phyloP scores from a whole-genome alignment of 1,140 invertebrate genomes.

The Zaprionus davidi region DNA sequence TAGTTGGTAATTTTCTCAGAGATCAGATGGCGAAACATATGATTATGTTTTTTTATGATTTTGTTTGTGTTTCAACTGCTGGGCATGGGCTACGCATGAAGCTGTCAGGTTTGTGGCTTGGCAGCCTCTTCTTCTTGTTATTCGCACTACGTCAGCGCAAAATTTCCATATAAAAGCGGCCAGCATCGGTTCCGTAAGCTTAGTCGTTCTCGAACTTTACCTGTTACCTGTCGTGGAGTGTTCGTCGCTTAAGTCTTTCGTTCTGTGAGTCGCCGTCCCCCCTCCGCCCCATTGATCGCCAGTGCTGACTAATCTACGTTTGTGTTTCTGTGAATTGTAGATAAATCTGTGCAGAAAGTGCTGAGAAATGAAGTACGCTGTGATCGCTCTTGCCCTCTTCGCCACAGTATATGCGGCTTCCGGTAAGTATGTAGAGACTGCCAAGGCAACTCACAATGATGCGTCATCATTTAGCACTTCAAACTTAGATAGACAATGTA shows the following conservation, averaged over 20 bases:
- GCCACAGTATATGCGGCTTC: conserved; percentile 52
- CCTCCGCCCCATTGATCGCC: not conserved
- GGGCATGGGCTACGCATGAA: conserved; percentile 2
- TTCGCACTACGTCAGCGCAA: conserved; percentile 66
- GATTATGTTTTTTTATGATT: conserved; percentile 15
- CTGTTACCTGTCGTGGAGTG: conserved; percentile 44
- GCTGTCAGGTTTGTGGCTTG: conserved; percentile 37
- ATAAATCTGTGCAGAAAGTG: conserved; percentile 15
- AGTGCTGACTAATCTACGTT: conserved; percentile 27
- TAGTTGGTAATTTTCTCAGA: not conserved
- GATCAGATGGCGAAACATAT: not conserved
- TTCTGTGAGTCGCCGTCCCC: conserved; percentile 37
- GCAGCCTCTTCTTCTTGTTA: conserved; percentile 47
- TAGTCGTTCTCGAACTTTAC: conserved; percentile 67
- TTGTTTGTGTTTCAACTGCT: conserved; percentile 26
- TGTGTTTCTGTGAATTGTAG: conserved; percentile 32
- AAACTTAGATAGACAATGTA: not conserved
- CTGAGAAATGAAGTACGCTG: conserved; percentile 62
- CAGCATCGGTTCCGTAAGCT: conserved; percentile 47
- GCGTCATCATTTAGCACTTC: conserved; percentile 29
- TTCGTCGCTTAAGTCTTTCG: conserved; percentile 61
- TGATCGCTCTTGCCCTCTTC: conserved; percentile 60
- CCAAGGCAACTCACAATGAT: not conserved
- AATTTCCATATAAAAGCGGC: conserved; percentile 77
- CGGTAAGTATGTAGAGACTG: conserved; percentile 56